Conservation (phyloP, 2,797 vertebrate species). For the Buceros bicornis region DNA sequence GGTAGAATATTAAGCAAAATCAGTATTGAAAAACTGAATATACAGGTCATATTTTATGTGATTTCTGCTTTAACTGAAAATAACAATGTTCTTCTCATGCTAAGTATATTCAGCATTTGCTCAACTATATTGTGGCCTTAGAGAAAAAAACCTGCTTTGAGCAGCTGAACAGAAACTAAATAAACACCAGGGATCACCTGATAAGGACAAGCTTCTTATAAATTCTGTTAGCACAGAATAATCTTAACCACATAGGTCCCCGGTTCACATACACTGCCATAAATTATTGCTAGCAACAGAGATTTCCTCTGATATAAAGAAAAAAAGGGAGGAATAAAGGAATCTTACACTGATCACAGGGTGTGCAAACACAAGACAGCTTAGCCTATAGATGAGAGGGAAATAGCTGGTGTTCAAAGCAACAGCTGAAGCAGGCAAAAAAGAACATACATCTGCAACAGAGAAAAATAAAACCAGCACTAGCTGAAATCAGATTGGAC, state of each 20-base stretch:
- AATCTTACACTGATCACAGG: neutral
- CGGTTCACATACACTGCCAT: neutral
- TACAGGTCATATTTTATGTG: neutral
- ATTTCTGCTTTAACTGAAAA: neutral
- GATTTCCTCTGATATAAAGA: neutral
- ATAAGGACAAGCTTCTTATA: neutral
- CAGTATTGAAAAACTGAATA: neutral
- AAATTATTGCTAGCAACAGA: neutral
- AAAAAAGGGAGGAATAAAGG: neutral
- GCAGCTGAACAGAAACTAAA: neutral
- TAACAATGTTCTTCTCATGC: neutral
- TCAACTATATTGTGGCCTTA: neutral
- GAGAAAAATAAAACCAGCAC: neutral
- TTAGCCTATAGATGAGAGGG: neutral
- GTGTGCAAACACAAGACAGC: neutral
- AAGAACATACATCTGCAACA: neutral
- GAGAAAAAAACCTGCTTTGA: neutral
- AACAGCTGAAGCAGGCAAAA: neutral
- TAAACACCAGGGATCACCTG: neutral
- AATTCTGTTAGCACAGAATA: neutral
- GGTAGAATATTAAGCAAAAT: neutral
- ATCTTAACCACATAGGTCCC: neutral
- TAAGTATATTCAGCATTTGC: neutral
- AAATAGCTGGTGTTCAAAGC: neutral
- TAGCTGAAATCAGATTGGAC: neutral